Evolutionary conservation across 2,113 vertebrate species (phyloP).

Genomic region (Corvus moneduloides): DNA sequence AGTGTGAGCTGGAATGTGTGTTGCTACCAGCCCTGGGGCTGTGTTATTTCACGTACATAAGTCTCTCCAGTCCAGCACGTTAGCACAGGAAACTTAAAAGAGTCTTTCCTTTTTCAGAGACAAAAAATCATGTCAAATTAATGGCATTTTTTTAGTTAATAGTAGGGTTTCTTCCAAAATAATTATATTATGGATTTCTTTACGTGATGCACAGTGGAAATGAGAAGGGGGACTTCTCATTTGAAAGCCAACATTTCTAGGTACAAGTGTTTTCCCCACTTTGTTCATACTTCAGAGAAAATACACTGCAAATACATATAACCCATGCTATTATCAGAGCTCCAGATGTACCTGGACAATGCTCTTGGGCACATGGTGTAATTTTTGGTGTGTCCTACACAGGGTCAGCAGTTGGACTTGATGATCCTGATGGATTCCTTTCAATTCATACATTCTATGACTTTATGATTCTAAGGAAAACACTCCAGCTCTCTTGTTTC

Average conservation of each 20-base stretch:
- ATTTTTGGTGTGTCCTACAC: background rate
- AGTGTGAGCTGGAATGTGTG: constrained; percentile 68
- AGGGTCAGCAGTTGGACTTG: background rate
- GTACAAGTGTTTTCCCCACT: background rate
- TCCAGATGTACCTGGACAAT: background rate
- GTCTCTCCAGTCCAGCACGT: constrained; percentile 34
- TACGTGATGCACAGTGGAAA: background rate
- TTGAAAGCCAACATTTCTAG: background rate
- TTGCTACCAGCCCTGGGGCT: constrained; percentile 57
- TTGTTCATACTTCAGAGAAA: background rate
- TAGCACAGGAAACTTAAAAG: constrained; percentile 66
- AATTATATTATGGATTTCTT: constrained; percentile 17
- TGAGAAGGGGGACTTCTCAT: background rate
- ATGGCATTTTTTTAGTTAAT: background rate
- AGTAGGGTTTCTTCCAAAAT: background rate
- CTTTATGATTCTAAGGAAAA: background rate
- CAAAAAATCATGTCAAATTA: constrained; percentile 27
- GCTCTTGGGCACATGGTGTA: background rate
- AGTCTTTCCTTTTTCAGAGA: constrained; percentile 44
- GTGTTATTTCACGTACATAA: constrained; percentile 59
- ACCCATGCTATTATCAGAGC: background rate
- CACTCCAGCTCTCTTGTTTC: background rate
- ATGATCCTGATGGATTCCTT: background rate
- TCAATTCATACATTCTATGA: background rate
- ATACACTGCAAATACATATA: background rate